phyloP scores from a whole-genome alignment of 2,888 invertebrate genomes.

The Caprella mutica region DNA sequence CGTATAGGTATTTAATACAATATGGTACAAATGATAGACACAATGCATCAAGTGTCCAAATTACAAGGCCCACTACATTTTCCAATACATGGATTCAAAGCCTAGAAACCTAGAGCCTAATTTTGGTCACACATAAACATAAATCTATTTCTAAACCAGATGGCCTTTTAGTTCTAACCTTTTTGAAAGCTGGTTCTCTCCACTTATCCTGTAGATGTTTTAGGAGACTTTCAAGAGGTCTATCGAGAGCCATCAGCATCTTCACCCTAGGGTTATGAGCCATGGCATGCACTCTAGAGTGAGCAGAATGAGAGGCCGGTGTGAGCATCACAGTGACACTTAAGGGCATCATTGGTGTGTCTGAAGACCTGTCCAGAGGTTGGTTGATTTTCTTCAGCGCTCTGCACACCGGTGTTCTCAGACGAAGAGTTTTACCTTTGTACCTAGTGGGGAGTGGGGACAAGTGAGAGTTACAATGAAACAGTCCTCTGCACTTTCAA shows the following conservation, averaged over 20 bases:
- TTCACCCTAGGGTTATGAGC: slow-evolving; percentile 82
- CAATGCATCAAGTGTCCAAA: too few species aligned
- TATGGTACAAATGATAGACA: too few species aligned
- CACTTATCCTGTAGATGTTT: slow-evolving; percentile 63
- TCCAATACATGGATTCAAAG: too few species aligned
- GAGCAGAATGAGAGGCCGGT: slow-evolving; percentile 65
- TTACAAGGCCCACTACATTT: too few species aligned
- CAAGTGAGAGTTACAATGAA: too few species aligned
- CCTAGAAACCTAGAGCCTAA: too few species aligned
- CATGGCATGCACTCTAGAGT: slow-evolving; percentile 69
- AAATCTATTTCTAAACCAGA: too few species aligned
- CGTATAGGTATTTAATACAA: too few species aligned
- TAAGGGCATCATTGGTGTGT: slow-evolving; percentile 56
- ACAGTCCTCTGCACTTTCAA: too few species aligned
- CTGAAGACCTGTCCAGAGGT: slow-evolving; percentile 47
- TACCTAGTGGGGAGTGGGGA: too few species aligned
- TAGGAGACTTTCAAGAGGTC: slow-evolving; percentile 58
- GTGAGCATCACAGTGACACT: slow-evolving; percentile 61
- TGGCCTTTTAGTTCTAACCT: too few species aligned
- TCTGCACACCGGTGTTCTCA: slow-evolving; percentile 85
- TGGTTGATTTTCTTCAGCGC: slow-evolving; percentile 76
- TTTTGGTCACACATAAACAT: too few species aligned
- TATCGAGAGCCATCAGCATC: slow-evolving; percentile 59
- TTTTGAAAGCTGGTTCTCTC: slow-evolving; percentile 50
- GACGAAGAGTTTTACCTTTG: slow-evolving; percentile 66